Base-by-base conservation (phyloP, 2,888 invertebrate species). In the Automeris io region DNA sequence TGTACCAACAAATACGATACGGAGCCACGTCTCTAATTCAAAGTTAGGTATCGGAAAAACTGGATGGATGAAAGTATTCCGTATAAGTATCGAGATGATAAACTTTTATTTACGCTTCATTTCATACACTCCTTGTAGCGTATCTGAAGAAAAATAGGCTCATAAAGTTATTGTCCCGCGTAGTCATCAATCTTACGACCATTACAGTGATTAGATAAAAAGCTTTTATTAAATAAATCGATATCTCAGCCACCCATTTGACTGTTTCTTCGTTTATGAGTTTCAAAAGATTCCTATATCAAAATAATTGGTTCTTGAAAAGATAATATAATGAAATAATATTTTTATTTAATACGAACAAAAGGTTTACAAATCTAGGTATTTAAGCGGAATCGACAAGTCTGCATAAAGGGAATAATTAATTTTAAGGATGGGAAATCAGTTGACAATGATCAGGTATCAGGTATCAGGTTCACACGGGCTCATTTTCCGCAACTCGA, bases 201-300 rank as follows among this genome's bases (percentile, higher is more conserved):
- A 81, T 80, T 82, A 78, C 57, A 12, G 47, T 64, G 79, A 81
- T 81, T 72, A 80, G 80, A 82, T 81, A 70, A 55, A 54, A 49
- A 46, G 44, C 42, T 57, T 55, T 65, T 67, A 70, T 70, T 73
- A 62, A 61, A 68, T 55, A 58, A 66, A 61, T 58, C 61, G 62
- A 70, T 69, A 70, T 63, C 57, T 43, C 36, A 49, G 47, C 72
- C 73, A 67, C 76, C 76, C 72, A 77, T 70, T 54, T 55, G 31
- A 42, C 45, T 39, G 25, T 13, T 29, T 19, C 19, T 6, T 6
- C 4, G 19, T 19, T 8, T 16, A n/a, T n/a, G n/a, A n/a, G n/a
- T n/a, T n/a, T n/a, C n/a, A n/a, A n/a, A n/a, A n/a, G n/a, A n/a
- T n/a, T n/a, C n/a, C n/a, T n/a, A n/a, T n/a, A n/a, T n/a, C n/a